These are phyloP conservation scores for Heliconius hortense DNA, from an alignment of 2,888 invertebrate species.

Conservation along the genomic window DNA sequence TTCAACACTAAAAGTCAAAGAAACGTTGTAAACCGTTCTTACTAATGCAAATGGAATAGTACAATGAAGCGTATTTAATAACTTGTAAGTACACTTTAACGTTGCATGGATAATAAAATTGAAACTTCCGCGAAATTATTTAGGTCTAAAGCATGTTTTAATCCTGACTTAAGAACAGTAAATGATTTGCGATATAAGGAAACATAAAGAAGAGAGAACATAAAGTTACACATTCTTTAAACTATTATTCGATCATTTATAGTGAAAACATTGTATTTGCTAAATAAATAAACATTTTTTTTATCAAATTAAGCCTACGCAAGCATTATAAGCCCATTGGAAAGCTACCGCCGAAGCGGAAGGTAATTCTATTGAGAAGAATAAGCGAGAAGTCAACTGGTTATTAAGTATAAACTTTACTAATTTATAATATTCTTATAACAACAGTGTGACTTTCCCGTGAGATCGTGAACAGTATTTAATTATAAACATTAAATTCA, in stretches of 20 bases:
- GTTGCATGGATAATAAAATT: not conserved
- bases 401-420: not conserved
- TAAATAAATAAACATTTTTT: not conserved
- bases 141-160: not conserved
- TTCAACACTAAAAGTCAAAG: not conserved
- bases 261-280: not conserved
- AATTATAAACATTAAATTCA: conserved; percentile 7
- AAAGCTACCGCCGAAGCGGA: conserved; percentile 7
- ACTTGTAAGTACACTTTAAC: not conserved
- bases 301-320: not conserved
- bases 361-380: not conserved
- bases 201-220: no score
- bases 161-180: not conserved
- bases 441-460: conserved; percentile 8
- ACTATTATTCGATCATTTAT: not conserved
- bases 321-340: not conserved
- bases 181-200: not conserved
- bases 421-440: conserved; percentile 2
- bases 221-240: not conserved
- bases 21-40: not conserved
- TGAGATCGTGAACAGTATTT: not conserved
- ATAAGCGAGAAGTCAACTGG: not conserved
- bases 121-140: not conserved
- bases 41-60: not conserved
- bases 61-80: not conserved